Conservation (phyloP, 2,888 invertebrate species). For the Rhabditoides inermis region DNA sequence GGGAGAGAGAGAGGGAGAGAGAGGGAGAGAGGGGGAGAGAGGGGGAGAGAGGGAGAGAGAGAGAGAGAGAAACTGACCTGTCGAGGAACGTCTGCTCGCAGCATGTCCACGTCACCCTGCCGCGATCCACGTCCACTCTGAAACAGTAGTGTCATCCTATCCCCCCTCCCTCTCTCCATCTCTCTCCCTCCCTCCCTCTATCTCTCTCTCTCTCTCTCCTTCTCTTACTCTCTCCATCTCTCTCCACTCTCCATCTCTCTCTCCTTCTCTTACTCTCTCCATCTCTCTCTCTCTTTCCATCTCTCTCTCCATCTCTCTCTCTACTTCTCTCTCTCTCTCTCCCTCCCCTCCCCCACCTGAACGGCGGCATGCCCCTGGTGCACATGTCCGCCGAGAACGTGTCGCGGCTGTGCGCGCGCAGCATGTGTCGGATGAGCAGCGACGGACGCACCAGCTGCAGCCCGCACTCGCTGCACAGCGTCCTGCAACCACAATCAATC, state of each 20-base stretch:
- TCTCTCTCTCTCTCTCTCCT: no score
- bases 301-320: no score
- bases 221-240: no score
- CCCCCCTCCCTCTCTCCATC: no score
- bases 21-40: neutral
- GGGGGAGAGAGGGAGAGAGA: neutral
- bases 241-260: no score
- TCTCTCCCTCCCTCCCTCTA: no score
- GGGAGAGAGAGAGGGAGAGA: slow-evolving; percentile 3
- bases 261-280: no score
- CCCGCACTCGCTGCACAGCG: slow-evolving; percentile 40
- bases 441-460: slow-evolving; percentile 36
- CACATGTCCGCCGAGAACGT: slow-evolving; percentile 25
- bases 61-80: slow-evolving; percentile 7
- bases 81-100: slow-evolving; percentile 26
- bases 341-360: no score
- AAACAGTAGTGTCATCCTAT: no score
- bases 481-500: no score
- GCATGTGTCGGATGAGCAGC: slow-evolving; percentile 44
- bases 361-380: slow-evolving; percentile 13
- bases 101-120: slow-evolving; percentile 29
- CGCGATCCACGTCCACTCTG: slow-evolving; percentile 21
- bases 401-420: slow-evolving; percentile 34
- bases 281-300: no score
- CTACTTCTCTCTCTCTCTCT: no score